Percentiles rank a stretch among this genome's conserved stretches.
These are phyloP conservation scores for Sialia sialis DNA, from an alignment of 2,113 vertebrate genomes.

Conservation along the genomic window DNA sequence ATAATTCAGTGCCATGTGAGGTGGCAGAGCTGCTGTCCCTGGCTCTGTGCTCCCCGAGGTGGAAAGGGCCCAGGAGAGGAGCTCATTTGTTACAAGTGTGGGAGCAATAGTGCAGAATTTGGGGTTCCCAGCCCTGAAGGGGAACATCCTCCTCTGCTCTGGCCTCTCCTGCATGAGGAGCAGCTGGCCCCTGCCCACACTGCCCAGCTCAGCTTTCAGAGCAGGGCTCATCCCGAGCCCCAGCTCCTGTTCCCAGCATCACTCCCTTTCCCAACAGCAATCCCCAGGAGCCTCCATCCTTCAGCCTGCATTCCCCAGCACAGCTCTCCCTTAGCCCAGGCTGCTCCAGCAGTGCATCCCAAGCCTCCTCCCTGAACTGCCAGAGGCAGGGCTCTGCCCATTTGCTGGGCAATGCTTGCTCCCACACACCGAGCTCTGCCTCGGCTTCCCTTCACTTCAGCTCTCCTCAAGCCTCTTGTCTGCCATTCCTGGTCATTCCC, in stretches of 20 bases:
- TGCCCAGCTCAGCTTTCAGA: neutral
- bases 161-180: neutral
- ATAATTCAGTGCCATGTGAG: neutral
- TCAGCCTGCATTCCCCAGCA: neutral
- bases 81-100: accelerated
- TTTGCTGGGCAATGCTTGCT: neutral
- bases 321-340: neutral
- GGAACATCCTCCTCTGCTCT: neutral
- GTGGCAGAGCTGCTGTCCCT: neutral
- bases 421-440: neutral
- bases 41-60: neutral
- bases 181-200: neutral
- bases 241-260: neutral
- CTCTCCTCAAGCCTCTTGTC: neutral
- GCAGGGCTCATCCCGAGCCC: neutral
- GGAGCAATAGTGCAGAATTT: neutral
- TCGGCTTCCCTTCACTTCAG: neutral
- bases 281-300: neutral
- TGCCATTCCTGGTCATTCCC: neutral
- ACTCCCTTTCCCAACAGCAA: neutral
- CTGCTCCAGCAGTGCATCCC: neutral
- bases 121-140: neutral
- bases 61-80: neutral
- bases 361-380: neutral
- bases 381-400: neutral